phyloP scores from a whole-genome alignment of 2,888 invertebrate species.

The Andrena dorsata region DNA sequence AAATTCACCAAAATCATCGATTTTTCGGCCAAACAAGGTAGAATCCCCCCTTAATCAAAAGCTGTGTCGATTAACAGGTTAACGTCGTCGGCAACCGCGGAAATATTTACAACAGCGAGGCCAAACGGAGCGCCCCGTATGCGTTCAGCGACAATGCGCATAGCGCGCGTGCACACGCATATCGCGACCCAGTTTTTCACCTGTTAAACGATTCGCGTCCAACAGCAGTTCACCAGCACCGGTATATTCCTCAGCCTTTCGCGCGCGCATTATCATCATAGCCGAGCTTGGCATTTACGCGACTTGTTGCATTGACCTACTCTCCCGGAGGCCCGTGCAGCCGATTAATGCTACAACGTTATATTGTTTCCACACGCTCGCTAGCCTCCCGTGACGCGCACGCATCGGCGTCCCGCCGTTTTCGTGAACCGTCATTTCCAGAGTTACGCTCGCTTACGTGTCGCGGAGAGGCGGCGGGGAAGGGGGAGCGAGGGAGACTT shows the following conservation, averaged over 20 bases:
- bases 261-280: constrained; percentile 69
- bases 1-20: too few relatives aligned
- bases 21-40: too few relatives aligned
- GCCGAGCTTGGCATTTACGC: constrained; percentile 66
- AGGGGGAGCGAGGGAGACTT: not conserved
- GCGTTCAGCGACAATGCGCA: too few relatives aligned
- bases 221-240: constrained; percentile 29
- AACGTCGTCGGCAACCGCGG: too few relatives aligned
- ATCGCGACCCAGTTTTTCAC: constrained; percentile 73
- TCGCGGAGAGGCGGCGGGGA: not conserved
- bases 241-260: constrained; percentile 75
- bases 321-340: constrained; percentile 44
- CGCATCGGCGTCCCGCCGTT: constrained; percentile 14
- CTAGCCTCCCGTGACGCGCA: constrained; percentile 44
- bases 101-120: too few relatives aligned
- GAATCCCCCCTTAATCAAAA: too few relatives aligned
- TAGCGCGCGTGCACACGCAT: not conserved
- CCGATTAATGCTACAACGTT: constrained; percentile 55
- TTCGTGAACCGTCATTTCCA: constrained; percentile 32
- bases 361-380: constrained; percentile 53
- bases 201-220: constrained; percentile 48
- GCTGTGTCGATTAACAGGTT: too few relatives aligned
- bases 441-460: constrained; percentile 7
- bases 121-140: too few relatives aligned
- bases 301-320: constrained; percentile 83